Percentiles rank a stretch among this genome's conserved stretches.
Conservation (phyloP, 2,888 invertebrate genomes). For the Diploptera punctata region DNA sequence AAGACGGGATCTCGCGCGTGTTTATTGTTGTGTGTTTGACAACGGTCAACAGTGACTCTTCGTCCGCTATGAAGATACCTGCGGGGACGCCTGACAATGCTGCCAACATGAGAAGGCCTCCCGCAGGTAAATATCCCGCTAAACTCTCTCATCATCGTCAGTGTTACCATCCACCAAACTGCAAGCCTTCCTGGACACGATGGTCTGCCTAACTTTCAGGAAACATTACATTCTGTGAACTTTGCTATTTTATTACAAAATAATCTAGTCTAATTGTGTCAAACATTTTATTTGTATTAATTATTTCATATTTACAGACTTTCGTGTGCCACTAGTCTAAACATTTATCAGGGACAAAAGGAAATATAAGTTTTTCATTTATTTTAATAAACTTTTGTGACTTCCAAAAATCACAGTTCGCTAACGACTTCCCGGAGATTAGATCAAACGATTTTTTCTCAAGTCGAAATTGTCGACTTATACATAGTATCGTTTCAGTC, state of each 20-base stretch:
- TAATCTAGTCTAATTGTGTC: neutral
- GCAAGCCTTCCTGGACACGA: neutral
- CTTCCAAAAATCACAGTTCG: too few species aligned
- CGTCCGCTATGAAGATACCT: neutral
- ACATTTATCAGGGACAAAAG: neutral
- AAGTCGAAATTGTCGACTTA: too few species aligned
- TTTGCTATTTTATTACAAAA: neutral
- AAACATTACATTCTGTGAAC: too few species aligned
- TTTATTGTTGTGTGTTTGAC: neutral
- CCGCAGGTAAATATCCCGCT: neutral
- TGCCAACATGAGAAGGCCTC: neutral
- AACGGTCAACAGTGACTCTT: neutral
- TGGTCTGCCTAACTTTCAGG: neutral
- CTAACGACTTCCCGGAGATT: too few species aligned
- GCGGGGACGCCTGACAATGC: neutral
- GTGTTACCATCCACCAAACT: conserved; percentile 16
- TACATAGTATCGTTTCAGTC: too few species aligned
- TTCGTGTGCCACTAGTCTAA: neutral
- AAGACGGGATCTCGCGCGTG: too few species aligned
- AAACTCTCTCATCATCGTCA: neutral
- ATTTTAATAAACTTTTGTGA: too few species aligned
- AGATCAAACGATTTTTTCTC: too few species aligned
- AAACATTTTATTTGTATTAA: neutral
- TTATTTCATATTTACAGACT: neutral
- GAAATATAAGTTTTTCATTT: too few species aligned